Evolutionary conservation across 2,888 invertebrate species (phyloP).

Genomic region (Barypeithes pellucidus): DNA sequence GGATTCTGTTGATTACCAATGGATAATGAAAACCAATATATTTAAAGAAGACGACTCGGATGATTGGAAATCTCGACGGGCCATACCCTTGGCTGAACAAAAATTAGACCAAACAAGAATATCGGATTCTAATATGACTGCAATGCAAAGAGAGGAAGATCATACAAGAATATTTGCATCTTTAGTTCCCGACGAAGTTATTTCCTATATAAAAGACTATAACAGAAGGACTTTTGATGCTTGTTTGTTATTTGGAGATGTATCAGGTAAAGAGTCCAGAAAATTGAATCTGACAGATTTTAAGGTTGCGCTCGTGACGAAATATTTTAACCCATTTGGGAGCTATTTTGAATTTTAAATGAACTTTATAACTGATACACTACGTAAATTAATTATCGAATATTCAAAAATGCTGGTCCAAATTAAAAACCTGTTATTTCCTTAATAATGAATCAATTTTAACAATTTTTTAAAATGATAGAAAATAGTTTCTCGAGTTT

Average conservation of each 20-base stretch:
- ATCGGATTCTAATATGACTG: neutral
- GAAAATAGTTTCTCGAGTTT: too few species aligned
- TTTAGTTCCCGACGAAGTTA: constrained; percentile 79
- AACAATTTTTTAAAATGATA: too few species aligned
- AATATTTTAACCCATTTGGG: too few species aligned
- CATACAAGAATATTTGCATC: constrained; percentile 75
- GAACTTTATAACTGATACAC: too few species aligned
- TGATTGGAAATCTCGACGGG: constrained; percentile 55
- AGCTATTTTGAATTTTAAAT: too few species aligned
- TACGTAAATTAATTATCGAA: too few species aligned
- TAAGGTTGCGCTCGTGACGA: neutral
- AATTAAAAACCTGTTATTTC: too few species aligned
- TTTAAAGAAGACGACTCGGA: constrained; percentile 43
- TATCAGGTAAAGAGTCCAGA: constrained; percentile 72
- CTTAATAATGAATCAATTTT: too few species aligned
- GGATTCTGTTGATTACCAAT: constrained; percentile 38
- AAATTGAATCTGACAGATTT: neutral
- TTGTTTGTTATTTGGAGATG: constrained; percentile 77
- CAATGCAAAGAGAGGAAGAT: constrained; percentile 49
- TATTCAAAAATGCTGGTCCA: too few species aligned
- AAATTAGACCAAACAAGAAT: neutral
- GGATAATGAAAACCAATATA: constrained; percentile 46
- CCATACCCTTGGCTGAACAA: constrained; percentile 46
- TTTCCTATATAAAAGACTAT: constrained; percentile 74
- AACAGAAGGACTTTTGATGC: constrained; percentile 74